These are phyloP conservation scores for Andrena hattorfiana DNA, from an alignment of 2,888 invertebrate genomes.

Conservation along the genomic window DNA sequence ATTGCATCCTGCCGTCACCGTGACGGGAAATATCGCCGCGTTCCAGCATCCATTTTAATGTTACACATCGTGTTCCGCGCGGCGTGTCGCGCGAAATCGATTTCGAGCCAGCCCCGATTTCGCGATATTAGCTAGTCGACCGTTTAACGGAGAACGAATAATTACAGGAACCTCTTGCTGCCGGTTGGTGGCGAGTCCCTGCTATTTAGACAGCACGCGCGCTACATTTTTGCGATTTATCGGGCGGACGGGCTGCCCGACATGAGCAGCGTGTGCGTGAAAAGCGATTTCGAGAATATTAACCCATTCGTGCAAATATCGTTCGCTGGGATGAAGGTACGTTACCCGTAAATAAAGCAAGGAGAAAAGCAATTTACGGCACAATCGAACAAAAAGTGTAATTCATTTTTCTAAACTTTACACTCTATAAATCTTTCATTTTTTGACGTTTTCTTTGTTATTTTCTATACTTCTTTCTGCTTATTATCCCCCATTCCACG, in stretches of 20 bases:
- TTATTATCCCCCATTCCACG: too few relatives aligned
- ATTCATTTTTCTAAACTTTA: too few relatives aligned
- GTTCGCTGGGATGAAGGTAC: slow-evolving; percentile 89
- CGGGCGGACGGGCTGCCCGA: slow-evolving; percentile 86
- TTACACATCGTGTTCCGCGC: slow-evolving; percentile 14
- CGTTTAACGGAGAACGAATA: slow-evolving; percentile 37
- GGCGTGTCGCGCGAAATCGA: slow-evolving; percentile 9
- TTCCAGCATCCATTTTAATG: slow-evolving; percentile 21
- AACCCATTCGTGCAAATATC: slow-evolving; percentile 86
- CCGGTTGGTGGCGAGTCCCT: slow-evolving; percentile 86
- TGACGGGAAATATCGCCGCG: not conserved
- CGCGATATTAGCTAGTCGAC: not conserved
- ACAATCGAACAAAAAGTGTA: too few relatives aligned
- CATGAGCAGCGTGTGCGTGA: slow-evolving; percentile 70
- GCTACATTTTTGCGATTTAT: slow-evolving; percentile 86
- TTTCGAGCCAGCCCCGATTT: not conserved
- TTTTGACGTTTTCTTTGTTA: too few relatives aligned
- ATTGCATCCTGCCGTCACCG: slow-evolving; percentile 33
- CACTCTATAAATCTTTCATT: too few relatives aligned
- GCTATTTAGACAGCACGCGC: slow-evolving; percentile 85
- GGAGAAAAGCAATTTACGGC: not conserved
- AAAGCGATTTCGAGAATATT: slow-evolving; percentile 76
- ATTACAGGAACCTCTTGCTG: slow-evolving; percentile 88
- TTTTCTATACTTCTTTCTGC: too few relatives aligned
- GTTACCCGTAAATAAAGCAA: not conserved